A percentile compares a stretch with the other conserved stretches of the same genome.
Conservation (phyloP, 2,888 invertebrate species). For the Cheilosia vernalis region DNA sequence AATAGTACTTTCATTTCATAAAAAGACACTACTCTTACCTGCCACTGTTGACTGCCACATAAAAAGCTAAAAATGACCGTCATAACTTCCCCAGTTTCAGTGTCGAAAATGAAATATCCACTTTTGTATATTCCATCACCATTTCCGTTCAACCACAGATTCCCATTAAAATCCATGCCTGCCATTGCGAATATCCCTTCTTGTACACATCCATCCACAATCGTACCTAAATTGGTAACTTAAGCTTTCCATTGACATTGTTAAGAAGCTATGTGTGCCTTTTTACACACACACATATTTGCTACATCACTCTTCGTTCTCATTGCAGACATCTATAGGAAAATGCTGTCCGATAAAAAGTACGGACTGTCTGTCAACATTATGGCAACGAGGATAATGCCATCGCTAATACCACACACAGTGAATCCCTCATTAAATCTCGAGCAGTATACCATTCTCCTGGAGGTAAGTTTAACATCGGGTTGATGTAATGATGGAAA, state of each 20-base stretch:
- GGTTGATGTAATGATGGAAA: background rate
- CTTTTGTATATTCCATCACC: background rate
- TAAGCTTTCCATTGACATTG: conserved; percentile 22
- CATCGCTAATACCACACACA: conserved; percentile 94
- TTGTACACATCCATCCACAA: background rate
- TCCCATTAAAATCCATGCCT: conserved; percentile 40
- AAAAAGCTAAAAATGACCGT: background rate
- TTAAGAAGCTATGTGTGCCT: background rate
- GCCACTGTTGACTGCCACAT: too few relatives aligned
- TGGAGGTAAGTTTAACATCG: conserved; percentile 84
- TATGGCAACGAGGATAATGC: conserved; percentile 97
- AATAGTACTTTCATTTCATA: too few relatives aligned
- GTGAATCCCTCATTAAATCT: conserved; percentile 93
- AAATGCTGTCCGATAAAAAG: conserved; percentile 94
- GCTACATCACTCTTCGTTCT: conserved; percentile 1
- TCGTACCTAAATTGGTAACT: background rate
- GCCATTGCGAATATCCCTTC: background rate
- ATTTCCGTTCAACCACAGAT: conserved; percentile 21
- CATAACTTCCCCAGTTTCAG: conserved; percentile 11
- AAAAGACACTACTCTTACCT: too few relatives aligned
- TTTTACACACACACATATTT: conserved; percentile 1
- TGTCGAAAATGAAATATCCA: conserved; percentile 55
- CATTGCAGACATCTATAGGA: conserved; percentile 90
- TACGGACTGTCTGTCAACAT: conserved; percentile 95
- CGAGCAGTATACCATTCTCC: conserved; percentile 91